These are phyloP conservation scores for Heliconius erato DNA, from an alignment of 2,888 invertebrate genomes.

Conservation along the genomic window DNA sequence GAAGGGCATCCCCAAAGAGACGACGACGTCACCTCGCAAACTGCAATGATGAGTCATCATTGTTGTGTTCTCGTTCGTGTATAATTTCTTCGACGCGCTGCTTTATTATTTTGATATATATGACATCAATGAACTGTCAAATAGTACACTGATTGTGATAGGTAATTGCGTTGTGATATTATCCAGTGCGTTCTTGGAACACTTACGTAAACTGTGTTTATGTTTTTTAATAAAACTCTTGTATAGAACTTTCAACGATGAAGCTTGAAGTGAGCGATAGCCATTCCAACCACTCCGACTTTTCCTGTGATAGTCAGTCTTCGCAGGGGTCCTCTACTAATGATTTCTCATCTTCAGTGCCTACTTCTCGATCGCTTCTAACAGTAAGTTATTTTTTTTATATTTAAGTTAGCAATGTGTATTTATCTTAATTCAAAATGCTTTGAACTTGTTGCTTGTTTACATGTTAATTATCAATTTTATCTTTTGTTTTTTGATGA, in stretches of 20 bases:
- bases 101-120: conserved; percentile 67
- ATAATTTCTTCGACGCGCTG: conserved; percentile 66
- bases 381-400: conserved; percentile 67
- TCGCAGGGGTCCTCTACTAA: conserved; percentile 86
- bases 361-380: conserved; percentile 73
- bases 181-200: conserved; percentile 54
- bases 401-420: background rate
- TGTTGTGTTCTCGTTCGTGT: conserved; percentile 76
- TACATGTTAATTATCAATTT: background rate
- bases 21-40: conserved; percentile 74
- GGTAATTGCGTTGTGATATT: conserved; percentile 58
- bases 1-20: conserved; percentile 83
- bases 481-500: background rate
- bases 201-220: conserved; percentile 64
- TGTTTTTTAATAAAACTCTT: conserved; percentile 58
- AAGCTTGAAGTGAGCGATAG: conserved; percentile 87
- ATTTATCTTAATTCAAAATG: conserved; percentile 19
- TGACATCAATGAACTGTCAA: conserved; percentile 76
- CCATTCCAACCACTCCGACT: conserved; percentile 87
- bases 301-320: conserved; percentile 86
- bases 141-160: conserved; percentile 54
- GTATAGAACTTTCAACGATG: conserved; percentile 82
- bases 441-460: conserved; percentile 11
- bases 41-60: conserved; percentile 80
- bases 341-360: conserved; percentile 74